phyloP scores from a whole-genome alignment of 1,140 invertebrate species.

The Drosophila punjabiensis region DNA sequence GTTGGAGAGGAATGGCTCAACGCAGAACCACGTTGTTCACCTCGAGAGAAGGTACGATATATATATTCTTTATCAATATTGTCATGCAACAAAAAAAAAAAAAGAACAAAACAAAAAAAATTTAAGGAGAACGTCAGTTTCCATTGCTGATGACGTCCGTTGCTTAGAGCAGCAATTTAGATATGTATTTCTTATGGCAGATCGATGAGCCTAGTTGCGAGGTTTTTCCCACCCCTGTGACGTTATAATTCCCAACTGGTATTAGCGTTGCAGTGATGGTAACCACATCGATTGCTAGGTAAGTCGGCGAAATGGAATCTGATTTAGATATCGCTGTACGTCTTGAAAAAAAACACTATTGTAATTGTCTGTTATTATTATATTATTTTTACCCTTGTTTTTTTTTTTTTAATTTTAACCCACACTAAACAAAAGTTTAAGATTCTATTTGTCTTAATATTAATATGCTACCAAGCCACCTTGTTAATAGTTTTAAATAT shows the following conservation, averaged over 20 bases:
- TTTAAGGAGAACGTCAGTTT: conserved; percentile 11
- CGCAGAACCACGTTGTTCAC: conserved; percentile 97
- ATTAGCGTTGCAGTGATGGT: conserved; percentile 23
- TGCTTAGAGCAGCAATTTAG: conserved; percentile 14
- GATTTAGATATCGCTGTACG: conserved; percentile 15
- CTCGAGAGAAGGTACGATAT: conserved; percentile 93
- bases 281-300: conserved; percentile 23
- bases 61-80: background rate
- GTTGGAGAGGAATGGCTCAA: conserved; percentile 95
- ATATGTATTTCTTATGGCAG: conserved; percentile 22
- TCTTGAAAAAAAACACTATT: conserved; percentile 2
- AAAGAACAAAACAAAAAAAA: background rate
- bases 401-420: background rate
- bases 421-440: background rate
- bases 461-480: conserved; percentile 1
- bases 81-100: background rate
- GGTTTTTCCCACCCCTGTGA: conserved; percentile 22
- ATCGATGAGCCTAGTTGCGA: conserved; percentile 23
- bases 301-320: conserved; percentile 21
- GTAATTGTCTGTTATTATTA: background rate
- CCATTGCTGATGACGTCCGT: conserved; percentile 8
- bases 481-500: background rate
- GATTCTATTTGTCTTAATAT: background rate
- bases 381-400: background rate
- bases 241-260: conserved; percentile 20